Conservation (phyloP, 2,113 vertebrate species). For the Pholis gunnellus region DNA sequence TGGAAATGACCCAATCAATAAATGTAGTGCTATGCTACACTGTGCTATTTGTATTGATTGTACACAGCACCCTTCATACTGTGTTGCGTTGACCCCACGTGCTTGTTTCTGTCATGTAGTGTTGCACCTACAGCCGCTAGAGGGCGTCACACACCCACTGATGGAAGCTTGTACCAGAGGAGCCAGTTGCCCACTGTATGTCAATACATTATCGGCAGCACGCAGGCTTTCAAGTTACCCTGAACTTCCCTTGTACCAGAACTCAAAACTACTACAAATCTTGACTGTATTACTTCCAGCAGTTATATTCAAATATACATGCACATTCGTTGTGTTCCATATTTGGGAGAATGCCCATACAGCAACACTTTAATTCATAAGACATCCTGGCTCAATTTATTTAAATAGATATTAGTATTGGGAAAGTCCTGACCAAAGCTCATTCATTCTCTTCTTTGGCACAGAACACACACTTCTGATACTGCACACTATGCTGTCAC, state of each 20-base stretch:
- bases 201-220: background rate
- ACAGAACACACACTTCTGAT: background rate
- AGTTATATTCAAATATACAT: background rate
- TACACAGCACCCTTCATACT: background rate
- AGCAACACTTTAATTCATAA: background rate
- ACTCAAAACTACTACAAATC: background rate
- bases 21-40: conserved; percentile 50
- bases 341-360: background rate
- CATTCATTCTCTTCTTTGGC: background rate
- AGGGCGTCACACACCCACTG: conserved; percentile 44
- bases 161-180: background rate
- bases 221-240: background rate
- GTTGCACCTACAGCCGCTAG: conserved; percentile 38
- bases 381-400: background rate
- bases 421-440: background rate
- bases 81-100: background rate
- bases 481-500: background rate
- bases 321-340: background rate
- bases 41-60: conserved; percentile 5
- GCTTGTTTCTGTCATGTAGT: background rate
- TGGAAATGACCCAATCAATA: conserved; percentile 65
- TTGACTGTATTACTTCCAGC: background rate
- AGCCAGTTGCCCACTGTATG: background rate
- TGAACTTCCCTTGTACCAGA: background rate
- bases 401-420: background rate